phyloP scores from a whole-genome alignment of 2,888 invertebrate species.

The Tetranychus piercei region DNA sequence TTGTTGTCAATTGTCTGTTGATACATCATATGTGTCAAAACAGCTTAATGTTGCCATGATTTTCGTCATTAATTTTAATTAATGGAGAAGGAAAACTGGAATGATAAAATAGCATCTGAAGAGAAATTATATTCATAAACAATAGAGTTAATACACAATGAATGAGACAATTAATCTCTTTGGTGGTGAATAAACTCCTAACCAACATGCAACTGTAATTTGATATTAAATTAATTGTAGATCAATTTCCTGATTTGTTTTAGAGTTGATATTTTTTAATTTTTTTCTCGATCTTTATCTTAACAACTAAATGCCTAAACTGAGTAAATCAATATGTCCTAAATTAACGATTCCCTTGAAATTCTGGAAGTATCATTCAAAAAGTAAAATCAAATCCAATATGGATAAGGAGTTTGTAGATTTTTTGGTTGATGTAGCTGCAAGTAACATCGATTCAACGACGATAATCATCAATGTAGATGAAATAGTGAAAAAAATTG shows the following conservation, averaged over 20 bases:
- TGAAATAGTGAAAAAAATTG: background rate
- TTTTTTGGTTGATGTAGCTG: background rate
- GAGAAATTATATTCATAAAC: too few species aligned
- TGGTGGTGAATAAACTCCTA: background rate
- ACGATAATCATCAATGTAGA: background rate
- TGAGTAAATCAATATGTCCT: background rate
- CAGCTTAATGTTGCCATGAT: background rate
- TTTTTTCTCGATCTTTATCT: too few species aligned
- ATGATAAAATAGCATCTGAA: too few species aligned
- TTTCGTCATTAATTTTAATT: background rate
- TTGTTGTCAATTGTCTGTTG: background rate
- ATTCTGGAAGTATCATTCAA: background rate
- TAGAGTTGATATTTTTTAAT: too few species aligned
- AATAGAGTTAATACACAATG: background rate
- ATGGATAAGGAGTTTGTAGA: background rate
- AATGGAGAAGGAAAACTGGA: background rate
- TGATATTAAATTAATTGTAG: background rate
- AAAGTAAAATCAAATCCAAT: background rate
- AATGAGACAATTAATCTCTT: background rate
- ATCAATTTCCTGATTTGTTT: background rate
- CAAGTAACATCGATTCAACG: background rate
- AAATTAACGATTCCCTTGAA: background rate
- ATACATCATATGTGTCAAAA: background rate
- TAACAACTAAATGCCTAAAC: background rate
- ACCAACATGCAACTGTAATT: background rate